Conservation (phyloP, 2,797 vertebrate genomes). For the Phyllotis vaccarum region DNA sequence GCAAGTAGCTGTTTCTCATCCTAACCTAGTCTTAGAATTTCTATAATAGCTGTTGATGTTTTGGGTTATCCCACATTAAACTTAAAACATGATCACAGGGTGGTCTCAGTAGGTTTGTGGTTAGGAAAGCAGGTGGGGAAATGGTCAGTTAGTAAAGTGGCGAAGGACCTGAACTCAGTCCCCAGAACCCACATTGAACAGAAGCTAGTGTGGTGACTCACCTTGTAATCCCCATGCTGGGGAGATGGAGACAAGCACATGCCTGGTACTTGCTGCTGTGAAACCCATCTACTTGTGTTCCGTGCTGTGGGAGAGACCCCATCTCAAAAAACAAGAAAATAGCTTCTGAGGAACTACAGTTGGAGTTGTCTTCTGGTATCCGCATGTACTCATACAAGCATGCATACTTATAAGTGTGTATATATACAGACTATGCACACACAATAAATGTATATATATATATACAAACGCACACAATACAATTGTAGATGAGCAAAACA, state of each 20-base stretch:
- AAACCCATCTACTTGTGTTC: neutral
- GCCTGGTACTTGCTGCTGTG: neutral
- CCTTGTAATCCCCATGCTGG: neutral
- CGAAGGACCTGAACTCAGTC: neutral
- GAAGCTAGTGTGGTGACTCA: neutral
- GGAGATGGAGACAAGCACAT: too few species aligned
- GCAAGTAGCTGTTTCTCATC: neutral
- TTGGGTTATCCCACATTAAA: neutral
- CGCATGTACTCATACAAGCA: neutral
- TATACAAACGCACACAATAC: neutral
- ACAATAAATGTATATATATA: neutral
- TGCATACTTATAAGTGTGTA: neutral
- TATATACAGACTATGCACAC: neutral
- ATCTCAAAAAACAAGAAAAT: neutral
- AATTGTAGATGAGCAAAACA: neutral
- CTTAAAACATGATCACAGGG: neutral
- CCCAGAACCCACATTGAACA: neutral
- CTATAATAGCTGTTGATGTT: neutral
- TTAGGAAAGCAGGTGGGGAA: neutral
- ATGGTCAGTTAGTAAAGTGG: too few species aligned
- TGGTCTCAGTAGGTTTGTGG: constrained; percentile 6
- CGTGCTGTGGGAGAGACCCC: neutral
- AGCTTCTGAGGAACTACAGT: neutral
- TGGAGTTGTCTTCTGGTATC: neutral
- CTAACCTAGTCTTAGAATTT: neutral